phyloP scores from a whole-genome alignment of 2,113 vertebrate genomes.

The human (Homo sapiens) region DNA sequence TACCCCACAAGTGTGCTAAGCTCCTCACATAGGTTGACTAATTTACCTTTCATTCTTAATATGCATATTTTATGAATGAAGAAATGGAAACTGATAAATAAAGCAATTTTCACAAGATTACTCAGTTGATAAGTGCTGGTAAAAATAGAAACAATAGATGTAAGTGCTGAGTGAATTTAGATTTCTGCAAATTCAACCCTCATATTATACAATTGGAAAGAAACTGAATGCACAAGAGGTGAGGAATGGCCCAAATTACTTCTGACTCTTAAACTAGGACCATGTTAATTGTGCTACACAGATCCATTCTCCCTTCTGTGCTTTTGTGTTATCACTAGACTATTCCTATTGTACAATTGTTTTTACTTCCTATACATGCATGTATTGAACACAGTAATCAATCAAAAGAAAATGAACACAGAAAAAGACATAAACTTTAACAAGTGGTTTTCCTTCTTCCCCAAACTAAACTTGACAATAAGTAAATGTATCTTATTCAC shows the following conservation, averaged over 20 bases:
- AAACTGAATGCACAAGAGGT: not conserved
- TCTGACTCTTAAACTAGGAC: not conserved
- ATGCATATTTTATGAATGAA: not conserved
- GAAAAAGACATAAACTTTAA: not conserved
- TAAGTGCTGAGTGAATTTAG: not conserved
- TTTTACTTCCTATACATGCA: not conserved
- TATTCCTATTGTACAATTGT: not conserved
- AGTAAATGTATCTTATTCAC: not conserved
- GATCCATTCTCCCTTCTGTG: not conserved
- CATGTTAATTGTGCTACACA: not conserved
- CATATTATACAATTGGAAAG: not conserved
- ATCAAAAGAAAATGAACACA: not conserved
- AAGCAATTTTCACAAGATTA: not conserved
- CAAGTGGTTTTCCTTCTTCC: not conserved
- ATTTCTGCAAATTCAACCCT: not conserved
- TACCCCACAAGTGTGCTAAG: not conserved
- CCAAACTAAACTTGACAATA: slow-evolving; percentile 1
- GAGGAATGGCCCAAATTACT: not conserved
- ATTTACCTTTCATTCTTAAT: not conserved
- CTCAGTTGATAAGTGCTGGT: not conserved
- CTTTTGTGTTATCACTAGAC: not conserved
- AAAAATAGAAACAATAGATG: not conserved
- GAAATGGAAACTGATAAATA: not conserved
- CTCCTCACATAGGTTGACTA: not conserved
- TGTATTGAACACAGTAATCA: not conserved